Evolutionary conservation across 2,797 vertebrate species (phyloP), one percentile per base, ranked within the genome.

Genomic region (Mormyrops attenuatus): DNA sequence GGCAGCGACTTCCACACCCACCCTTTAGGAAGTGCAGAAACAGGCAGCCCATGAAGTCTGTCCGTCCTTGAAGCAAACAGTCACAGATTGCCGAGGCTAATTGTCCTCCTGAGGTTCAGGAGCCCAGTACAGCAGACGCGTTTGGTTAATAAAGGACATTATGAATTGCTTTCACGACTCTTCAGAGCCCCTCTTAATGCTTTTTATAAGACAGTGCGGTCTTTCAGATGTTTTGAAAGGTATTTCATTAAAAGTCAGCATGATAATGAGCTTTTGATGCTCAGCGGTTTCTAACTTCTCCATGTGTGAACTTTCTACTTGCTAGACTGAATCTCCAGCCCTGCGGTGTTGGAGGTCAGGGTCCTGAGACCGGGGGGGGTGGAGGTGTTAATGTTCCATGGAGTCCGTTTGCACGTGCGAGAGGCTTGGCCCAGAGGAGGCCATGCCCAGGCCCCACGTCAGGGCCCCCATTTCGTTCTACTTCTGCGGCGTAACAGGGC

Each of bases 51-150:
- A 17, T n/a, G 41, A 82, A 82, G 77, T 82, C 77, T 50, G 82
- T 47, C 82, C 8, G 82, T 85, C 82, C 82, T 85, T 85, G 90
- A 47, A 90, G 90, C 88, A 88, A 69, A 69, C 90, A 90, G 88
- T 82, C 86, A 90, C 89, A 89, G 47, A 84, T 91, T 57, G 86
- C 69, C 47, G 6, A 34, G 87, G 87, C 87, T 94, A 94, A 94
- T 94, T 94, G 91, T 91, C 91, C 92, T 90, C 53, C 0, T 15
- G 89, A 92, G 94, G 90, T 90, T 92, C 57, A 85, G 89, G 77
- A 69, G 17, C 44, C 11, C 26, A 26, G 26, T 11, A 30, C 17
- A 66, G 69, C 38, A 53, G 60, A 80, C 34, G 73, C 50, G 2
- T 34, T 3, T 13, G 34, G 41, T 60, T 85, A 30, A 92, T 89